These are phyloP conservation scores for Pantherophis vulpinus DNA, from an alignment of 2,797 vertebrate genomes.

Conservation along the genomic window DNA sequence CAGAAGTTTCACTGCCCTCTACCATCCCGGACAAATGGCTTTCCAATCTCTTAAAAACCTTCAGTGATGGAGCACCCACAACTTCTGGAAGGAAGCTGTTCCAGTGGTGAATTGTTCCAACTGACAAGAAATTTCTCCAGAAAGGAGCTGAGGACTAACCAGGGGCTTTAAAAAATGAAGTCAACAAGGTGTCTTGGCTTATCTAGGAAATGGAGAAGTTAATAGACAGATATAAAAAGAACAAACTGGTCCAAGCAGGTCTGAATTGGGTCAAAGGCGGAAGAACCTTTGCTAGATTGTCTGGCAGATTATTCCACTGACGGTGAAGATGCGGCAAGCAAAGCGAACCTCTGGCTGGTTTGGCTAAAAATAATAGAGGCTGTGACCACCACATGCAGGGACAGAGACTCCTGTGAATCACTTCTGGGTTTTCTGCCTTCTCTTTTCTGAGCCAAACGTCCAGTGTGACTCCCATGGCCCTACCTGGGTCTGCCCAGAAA, in stretches of 20 bases:
- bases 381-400: background rate
- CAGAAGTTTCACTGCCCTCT: too few species aligned
- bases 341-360: accelerated
- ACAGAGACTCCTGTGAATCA: background rate
- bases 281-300: background rate
- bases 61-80: too few species aligned
- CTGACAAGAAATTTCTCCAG: background rate
- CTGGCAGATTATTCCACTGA: background rate
- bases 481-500: background rate
- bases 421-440: background rate
- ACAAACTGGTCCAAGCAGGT: background rate
- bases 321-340: background rate
- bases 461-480: background rate
- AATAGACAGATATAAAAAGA: background rate
- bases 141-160: background rate
- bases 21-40: background rate
- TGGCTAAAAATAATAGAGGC: background rate
- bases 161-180: background rate
- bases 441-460: background rate
- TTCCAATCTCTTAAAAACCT: background rate
- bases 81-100: background rate
- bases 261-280: background rate
- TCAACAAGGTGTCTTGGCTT: background rate
- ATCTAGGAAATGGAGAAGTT: background rate
- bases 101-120: background rate